Percentiles rank a stretch among this genome's conserved stretches.
Conservation (phyloP, 2,797 vertebrate species). For the Orientallactaga sibirica region DNA sequence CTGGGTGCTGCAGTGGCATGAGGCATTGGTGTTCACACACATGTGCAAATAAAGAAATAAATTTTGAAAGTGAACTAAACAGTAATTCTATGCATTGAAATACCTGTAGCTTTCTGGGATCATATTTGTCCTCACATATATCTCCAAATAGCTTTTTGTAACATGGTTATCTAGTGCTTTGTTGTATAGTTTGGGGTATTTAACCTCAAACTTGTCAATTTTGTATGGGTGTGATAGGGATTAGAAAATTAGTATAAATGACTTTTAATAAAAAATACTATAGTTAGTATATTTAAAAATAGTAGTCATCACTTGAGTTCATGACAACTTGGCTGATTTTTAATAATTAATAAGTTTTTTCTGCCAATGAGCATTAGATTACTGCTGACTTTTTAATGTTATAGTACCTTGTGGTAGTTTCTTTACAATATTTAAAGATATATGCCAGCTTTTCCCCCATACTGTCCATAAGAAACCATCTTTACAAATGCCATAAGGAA, state of each 20-base stretch:
- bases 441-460: slow-evolving; percentile 39
- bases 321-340: slow-evolving; percentile 86
- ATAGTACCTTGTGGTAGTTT: slow-evolving; percentile 73
- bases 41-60: too few relatives aligned
- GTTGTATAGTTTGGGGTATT: slow-evolving; percentile 29
- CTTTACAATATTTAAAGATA: slow-evolving; percentile 71
- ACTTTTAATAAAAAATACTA: slow-evolving; percentile 66
- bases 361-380: slow-evolving; percentile 86
- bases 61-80: not conserved
- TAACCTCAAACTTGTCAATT: not conserved
- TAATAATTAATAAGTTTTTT: slow-evolving; percentile 93
- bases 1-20: too few relatives aligned
- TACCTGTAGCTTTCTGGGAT: slow-evolving; percentile 2
- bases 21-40: too few relatives aligned
- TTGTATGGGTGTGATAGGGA: slow-evolving; percentile 39
- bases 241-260: slow-evolving; percentile 37
- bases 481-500: slow-evolving; percentile 41
- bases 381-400: slow-evolving; percentile 83
- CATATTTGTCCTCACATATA: slow-evolving; percentile 55
- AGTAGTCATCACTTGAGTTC: slow-evolving; percentile 65
- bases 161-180: not conserved
- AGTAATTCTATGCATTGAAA: slow-evolving; percentile 47
- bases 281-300: slow-evolving; percentile 67
- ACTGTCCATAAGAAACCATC: slow-evolving; percentile 48
- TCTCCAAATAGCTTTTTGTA: slow-evolving; percentile 32